Evolutionary conservation across 37 sponge, comb jelly and placozoan species (phyloP), one percentile per base, ranked within the genome.

Genomic region (Halisarca cf. caerulea): DNA sequence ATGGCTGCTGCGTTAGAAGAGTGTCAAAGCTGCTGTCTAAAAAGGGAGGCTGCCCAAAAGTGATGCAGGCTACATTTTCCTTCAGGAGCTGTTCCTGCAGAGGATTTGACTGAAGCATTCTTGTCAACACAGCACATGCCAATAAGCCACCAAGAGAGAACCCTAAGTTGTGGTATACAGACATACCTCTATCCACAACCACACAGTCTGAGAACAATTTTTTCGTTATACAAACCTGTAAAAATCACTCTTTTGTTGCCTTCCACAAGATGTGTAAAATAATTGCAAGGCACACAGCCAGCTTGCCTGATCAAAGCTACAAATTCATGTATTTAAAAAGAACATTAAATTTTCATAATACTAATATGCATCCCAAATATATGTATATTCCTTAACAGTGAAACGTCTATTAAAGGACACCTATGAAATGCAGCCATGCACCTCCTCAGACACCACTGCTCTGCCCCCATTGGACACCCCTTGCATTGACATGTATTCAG

Each of bases 91-190:
- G 35, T 38, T 86, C 51, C 42, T 79, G 70, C 38, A 86, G 28
- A 51, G 69, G 33, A 24, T 37, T 42, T 66, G 64, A 57, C 55
- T 74, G 7, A 20, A 74, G 79, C 81, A 86, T 59, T 6, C 47
- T 58, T 8, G 80, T 30, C 20, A 42, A 7, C 17, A 86, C 86
- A 80, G 80, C 42, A 42, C 71, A 68, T 62, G 86, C 86, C 55
- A 86, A 35, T 21, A 58, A 18, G 27, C 86, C 86, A 68, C 86
- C 86, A 80, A 86, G 62, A 3, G 86, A 86, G 64, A 58, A 86
- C 2, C 86, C 86, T 86, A 33, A 7, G 59, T 37, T 45, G 28
- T 39, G 0, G 30, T 68, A 30, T 4, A 68, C n/a, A n/a, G n/a
- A n/a, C n/a, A n/a, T n/a, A n/a, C n/a, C n/a, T n/a, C n/a, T n/a